Percentiles rank a stretch among this genome's conserved stretches.
Evolutionary conservation across 2,797 vertebrate species (phyloP).

Genomic region (Ceryle rudis): DNA sequence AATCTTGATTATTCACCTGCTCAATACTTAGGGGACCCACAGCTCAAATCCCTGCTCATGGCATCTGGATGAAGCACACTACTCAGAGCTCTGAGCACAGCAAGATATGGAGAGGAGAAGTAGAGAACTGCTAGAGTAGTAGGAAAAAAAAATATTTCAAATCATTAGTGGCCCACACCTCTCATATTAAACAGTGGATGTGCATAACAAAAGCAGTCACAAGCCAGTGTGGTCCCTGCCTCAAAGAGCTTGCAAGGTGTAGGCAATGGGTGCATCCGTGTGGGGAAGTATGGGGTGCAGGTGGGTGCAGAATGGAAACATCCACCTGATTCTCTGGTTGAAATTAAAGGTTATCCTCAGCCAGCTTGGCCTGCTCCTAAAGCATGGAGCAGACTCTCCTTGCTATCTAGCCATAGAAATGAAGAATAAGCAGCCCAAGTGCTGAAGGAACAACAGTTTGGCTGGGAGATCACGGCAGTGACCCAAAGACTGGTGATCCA

Average conservation of each 20-base stretch:
- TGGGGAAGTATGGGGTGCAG: not conserved
- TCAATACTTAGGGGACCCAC: constrained; percentile 44
- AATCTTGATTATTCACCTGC: constrained; percentile 37
- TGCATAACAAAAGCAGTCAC: not conserved
- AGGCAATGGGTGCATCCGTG: not conserved
- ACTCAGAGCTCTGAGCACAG: not conserved
- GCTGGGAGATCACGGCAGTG: fast-evolving
- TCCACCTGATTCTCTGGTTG: not conserved
- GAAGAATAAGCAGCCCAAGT: not conserved
- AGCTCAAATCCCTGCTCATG: not conserved
- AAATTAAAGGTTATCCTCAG: not conserved
- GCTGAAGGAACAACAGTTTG: not conserved
- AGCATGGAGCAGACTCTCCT: fast-evolving
- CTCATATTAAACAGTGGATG: not conserved
- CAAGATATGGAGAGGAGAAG: not conserved
- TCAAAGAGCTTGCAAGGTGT: not conserved
- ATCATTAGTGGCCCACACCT: fast-evolving
- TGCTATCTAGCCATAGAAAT: fast-evolving
- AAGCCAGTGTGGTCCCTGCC: not conserved
- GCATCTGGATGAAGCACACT: not conserved
- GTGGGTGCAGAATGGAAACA: not conserved
- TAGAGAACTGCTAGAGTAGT: not conserved
- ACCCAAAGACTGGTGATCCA: not conserved
- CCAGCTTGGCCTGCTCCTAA: not conserved
- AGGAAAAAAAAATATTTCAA: not conserved